Evolutionary conservation across 2,113 vertebrate genomes (phyloP).

Genomic region (Anhinga anhinga): DNA sequence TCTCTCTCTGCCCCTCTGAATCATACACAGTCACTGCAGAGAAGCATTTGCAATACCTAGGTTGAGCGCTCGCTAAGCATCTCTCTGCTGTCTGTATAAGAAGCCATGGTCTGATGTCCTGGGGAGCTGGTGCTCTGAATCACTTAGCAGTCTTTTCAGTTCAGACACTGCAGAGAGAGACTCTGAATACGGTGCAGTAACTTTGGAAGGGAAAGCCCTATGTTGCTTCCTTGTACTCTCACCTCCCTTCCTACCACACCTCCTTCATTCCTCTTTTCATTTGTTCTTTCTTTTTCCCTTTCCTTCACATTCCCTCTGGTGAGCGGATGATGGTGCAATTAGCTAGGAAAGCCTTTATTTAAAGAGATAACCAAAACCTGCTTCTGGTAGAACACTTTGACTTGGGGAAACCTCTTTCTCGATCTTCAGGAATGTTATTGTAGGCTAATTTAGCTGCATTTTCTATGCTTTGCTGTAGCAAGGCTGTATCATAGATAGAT

Average conservation of each 20-base stretch:
- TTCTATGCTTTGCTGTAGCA: neutral
- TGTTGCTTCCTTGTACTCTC: neutral
- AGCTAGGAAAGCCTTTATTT: neutral
- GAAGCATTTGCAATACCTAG: neutral
- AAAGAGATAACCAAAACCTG: neutral
- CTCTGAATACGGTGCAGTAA: neutral
- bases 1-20: neutral
- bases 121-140: neutral
- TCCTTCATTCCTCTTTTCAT: neutral
- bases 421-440: neutral
- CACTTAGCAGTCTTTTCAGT: neutral
- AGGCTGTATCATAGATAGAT: neutral
- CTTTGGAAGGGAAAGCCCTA: neutral
- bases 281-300: neutral
- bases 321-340: neutral
- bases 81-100: neutral
- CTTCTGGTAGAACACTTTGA: neutral
- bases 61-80: neutral
- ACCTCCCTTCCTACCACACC: neutral
- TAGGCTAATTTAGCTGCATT: neutral
- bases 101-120: neutral
- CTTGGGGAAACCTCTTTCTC: neutral
- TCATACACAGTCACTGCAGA: neutral
- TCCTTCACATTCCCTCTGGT: neutral
- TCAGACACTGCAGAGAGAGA: neutral